phyloP scores from a whole-genome alignment of 2,888 invertebrate species.

The Drosophila pseudotakahashii region DNA sequence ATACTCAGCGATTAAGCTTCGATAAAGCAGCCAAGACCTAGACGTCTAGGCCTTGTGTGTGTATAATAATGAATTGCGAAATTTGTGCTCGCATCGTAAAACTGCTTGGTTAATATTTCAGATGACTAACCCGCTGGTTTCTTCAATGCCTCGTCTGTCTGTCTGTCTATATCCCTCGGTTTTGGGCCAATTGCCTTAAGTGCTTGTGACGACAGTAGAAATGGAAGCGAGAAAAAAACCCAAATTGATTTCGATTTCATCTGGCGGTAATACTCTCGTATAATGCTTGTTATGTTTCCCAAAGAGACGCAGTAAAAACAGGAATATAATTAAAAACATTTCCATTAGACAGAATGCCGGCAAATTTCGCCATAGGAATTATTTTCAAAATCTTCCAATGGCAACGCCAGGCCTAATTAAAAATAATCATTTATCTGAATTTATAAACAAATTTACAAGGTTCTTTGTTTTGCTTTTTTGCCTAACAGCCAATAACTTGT shows the following conservation, averaged over 20 bases:
- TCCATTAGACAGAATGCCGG: background rate
- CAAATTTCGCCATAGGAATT: slow-evolving; percentile 19
- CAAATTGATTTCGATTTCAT: slow-evolving; percentile 50
- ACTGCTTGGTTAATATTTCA: slow-evolving; percentile 29
- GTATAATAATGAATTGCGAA: slow-evolving; percentile 35
- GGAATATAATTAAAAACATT: slow-evolving; percentile 5
- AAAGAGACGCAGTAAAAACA: slow-evolving; percentile 25
- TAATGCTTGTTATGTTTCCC: slow-evolving; percentile 4
- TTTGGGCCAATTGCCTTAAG: slow-evolving; percentile 39
- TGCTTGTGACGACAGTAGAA: slow-evolving; percentile 28
- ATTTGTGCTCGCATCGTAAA: slow-evolving; percentile 37
- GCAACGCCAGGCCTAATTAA: background rate
- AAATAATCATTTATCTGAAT: background rate
- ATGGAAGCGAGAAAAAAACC: slow-evolving; percentile 21
- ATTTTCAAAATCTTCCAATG: background rate
- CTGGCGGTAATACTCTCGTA: slow-evolving; percentile 13
- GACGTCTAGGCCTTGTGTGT: slow-evolving; percentile 30
- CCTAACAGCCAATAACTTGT: background rate
- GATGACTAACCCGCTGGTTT: slow-evolving; percentile 43
- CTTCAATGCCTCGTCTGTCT: slow-evolving; percentile 32
- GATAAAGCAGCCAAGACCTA: background rate
- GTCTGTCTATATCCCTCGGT: slow-evolving; percentile 24
- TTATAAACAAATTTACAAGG: background rate
- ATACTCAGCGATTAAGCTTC: slow-evolving; percentile 1
- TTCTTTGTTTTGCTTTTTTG: background rate